Conservation (phyloP, 2,113 vertebrate species). For the Menura novaehollandiae region DNA sequence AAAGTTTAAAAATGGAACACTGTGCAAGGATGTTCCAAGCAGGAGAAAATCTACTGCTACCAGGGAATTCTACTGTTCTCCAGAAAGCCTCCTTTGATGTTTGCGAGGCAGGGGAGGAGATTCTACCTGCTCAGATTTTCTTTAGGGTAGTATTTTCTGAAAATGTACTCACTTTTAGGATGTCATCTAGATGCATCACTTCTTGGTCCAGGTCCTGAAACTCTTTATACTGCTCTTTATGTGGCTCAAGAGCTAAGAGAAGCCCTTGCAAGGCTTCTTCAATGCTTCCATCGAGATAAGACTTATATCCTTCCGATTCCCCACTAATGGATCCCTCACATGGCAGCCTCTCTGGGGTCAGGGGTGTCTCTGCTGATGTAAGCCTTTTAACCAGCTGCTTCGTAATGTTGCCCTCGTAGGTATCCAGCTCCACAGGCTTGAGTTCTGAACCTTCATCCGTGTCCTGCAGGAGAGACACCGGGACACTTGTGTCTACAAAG, state of each 20-base stretch:
- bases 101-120: neutral
- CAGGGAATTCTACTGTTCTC: neutral
- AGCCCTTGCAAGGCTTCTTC: conserved; percentile 92
- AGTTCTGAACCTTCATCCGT: conserved; percentile 83
- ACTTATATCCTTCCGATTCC: conserved; percentile 82
- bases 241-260: conserved; percentile 84
- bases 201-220: conserved; percentile 94
- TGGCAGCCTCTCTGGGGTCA: conserved; percentile 34
- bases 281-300: conserved; percentile 86
- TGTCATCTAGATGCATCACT: conserved; percentile 90
- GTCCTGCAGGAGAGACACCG: conserved; percentile 75
- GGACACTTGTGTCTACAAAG: conserved; percentile 73
- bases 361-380: conserved; percentile 80
- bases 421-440: conserved; percentile 94
- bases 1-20: neutral
- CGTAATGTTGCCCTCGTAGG: conserved; percentile 89
- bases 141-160: conserved; percentile 20
- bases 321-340: conserved; percentile 75
- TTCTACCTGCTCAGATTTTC: neutral
- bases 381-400: conserved; percentile 94
- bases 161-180: conserved; percentile 87
- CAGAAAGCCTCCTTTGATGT: neutral
- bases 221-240: conserved; percentile 88
- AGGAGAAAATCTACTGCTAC: neutral
- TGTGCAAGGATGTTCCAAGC: neutral